These are phyloP conservation scores for Zonitis immaculata DNA, from an alignment of 2,888 invertebrate genomes.

Conservation along the genomic window DNA sequence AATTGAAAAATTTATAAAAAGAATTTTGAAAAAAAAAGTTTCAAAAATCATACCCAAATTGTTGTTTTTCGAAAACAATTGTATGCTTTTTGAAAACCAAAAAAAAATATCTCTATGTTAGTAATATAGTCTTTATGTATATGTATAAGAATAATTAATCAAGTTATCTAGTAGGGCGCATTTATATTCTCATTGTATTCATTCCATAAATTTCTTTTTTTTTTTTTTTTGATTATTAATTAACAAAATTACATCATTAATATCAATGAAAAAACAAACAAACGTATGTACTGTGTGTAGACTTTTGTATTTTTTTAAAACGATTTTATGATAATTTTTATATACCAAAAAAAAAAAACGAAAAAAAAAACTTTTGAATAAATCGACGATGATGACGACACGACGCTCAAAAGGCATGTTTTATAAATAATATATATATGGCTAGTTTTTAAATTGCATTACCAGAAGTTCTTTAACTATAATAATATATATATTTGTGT, in stretches of 20 bases:
- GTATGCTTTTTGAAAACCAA: conserved; percentile 23
- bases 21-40: no score
- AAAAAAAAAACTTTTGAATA: no score
- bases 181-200: conserved; percentile 40
- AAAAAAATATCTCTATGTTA: conserved; percentile 38
- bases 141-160: conserved; percentile 35
- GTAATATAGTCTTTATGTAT: conserved; percentile 45
- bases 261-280: neutral
- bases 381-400: neutral
- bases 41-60: neutral
- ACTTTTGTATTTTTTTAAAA: conserved; percentile 51
- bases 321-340: conserved; percentile 35
- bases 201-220: no score
- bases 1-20: no score
- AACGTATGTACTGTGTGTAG: conserved; percentile 40
- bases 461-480: neutral
- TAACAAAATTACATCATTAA: no score
- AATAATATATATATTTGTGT: neutral
- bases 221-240: no score
- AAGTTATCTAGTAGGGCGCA: conserved; percentile 43
- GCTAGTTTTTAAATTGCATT: conserved; percentile 1
- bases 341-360: conserved; percentile 23
- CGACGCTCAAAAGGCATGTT: neutral
- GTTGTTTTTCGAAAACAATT: no score
- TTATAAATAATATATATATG: neutral